Conservation (phyloP, 2,888 invertebrate species). For the Ochropacha duplaris region DNA sequence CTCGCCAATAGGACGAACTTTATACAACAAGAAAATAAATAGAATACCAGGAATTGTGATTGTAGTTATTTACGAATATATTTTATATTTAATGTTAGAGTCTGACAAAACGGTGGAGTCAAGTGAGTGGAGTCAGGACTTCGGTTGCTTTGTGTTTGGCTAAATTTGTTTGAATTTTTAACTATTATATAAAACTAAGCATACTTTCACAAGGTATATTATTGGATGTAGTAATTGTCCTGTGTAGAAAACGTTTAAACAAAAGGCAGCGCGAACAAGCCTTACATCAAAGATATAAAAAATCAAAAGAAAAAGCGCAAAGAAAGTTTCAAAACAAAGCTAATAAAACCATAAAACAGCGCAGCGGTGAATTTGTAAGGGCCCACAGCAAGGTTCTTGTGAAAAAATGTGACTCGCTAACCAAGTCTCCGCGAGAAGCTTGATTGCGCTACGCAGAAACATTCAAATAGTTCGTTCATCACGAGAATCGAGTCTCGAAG, state of each 20-base stretch:
- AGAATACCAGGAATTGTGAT: too few relatives aligned
- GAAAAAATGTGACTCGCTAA: conserved; percentile 62
- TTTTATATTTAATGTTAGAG: too few relatives aligned
- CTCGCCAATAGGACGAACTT: too few relatives aligned
- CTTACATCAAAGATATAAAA: conserved; percentile 58
- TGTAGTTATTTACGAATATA: too few relatives aligned
- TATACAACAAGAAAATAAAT: too few relatives aligned
- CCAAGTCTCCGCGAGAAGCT: conserved; percentile 40
- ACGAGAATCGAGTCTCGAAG: too few relatives aligned
- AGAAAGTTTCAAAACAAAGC: conserved; percentile 63
- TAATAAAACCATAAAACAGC: conserved; percentile 73
- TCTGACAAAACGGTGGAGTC: too few relatives aligned
- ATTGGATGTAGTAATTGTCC: conserved; percentile 22
- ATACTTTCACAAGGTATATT: too few relatives aligned
- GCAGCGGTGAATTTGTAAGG: conserved; percentile 64
- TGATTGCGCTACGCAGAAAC: conserved; percentile 52
- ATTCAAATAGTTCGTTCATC: conserved; percentile 42
- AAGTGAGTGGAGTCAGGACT: too few relatives aligned
- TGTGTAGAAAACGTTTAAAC: conserved; percentile 19
- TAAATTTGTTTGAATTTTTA: too few relatives aligned
- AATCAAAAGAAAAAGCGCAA: conserved; percentile 52
- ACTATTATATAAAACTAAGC: too few relatives aligned
- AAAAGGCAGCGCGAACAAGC: conserved; percentile 17
- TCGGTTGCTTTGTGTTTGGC: too few relatives aligned
- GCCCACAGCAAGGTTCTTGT: conserved; percentile 55